A percentile compares a stretch with the other conserved stretches of the same genome.
These are phyloP conservation scores for Heloderma charlesbogerti DNA, from an alignment of 2,113 vertebrate species.

Conservation along the genomic window DNA sequence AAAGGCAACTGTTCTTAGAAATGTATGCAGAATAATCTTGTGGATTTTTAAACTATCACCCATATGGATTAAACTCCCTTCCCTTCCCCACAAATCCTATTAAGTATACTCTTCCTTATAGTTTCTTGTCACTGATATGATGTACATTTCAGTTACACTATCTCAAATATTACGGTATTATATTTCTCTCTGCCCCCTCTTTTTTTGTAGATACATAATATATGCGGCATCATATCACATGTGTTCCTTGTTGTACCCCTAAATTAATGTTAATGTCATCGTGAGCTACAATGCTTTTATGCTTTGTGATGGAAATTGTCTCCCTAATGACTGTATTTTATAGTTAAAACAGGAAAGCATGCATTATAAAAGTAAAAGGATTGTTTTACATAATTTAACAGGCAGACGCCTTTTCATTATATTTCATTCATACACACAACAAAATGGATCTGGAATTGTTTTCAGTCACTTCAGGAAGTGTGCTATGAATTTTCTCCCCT, in stretches of 20 bases:
- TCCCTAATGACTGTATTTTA: background rate
- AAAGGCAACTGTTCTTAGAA: background rate
- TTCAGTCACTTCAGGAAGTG: background rate
- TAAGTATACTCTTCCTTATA: background rate
- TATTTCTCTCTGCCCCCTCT: background rate
- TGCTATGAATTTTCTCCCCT: background rate
- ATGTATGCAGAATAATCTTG: background rate
- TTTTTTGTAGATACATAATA: background rate
- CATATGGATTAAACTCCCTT: background rate
- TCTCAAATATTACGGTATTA: background rate
- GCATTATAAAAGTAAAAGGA: background rate
- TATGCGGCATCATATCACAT: background rate
- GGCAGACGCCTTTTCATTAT: background rate
- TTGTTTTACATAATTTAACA: conserved; percentile 32
- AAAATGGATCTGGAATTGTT: conserved; percentile 1
- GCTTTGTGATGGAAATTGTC: background rate
- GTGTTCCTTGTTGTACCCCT: conserved; percentile 20
- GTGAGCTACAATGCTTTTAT: background rate
- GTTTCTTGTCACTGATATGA: conserved; percentile 9
- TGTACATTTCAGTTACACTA: background rate
- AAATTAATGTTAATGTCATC: background rate
- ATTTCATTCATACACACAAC: conserved; percentile 12
- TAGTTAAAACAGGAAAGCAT: background rate
- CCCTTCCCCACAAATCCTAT: background rate
- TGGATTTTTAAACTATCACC: background rate